Conservation (phyloP, 2,113 vertebrate species). For the Polyodon spathula region DNA sequence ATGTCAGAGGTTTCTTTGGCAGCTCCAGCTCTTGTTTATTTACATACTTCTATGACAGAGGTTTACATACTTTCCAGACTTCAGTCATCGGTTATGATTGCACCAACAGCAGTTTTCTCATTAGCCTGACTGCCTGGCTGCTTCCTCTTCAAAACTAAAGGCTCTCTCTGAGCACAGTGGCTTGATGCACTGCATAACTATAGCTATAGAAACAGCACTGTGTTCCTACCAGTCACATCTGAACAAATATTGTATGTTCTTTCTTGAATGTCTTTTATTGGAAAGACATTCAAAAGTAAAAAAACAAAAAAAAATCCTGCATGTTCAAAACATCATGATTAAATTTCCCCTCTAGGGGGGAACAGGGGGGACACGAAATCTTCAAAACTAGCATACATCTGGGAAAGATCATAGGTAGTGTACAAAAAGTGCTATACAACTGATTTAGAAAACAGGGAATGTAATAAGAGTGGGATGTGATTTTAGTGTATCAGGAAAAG, state of each 20-base stretch:
- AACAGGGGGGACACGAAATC: no score
- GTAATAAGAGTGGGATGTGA: no score
- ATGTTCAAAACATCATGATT: not conserved
- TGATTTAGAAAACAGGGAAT: no score
- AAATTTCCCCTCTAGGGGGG: no score
- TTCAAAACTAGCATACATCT: no score
- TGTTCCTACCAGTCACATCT: not conserved
- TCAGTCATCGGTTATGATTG: not conserved
- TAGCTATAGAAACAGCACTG: not conserved
- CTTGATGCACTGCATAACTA: not conserved
- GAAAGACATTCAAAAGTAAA: no score
- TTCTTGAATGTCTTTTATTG: not conserved
- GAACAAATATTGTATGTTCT: not conserved
- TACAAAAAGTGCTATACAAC: no score
- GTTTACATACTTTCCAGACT: not conserved
- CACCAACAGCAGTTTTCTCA: conserved; percentile 6
- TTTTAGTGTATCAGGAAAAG: no score
- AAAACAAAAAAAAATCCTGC: no score
- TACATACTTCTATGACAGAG: not conserved
- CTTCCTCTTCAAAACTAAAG: not conserved
- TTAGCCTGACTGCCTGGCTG: conserved; percentile 7
- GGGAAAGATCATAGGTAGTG: no score
- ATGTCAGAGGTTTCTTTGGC: not conserved
- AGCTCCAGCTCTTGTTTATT: not conserved
- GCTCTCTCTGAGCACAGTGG: not conserved